Evolutionary conservation across 2,797 vertebrate species (phyloP), one percentile per base, ranked within the genome.

Genomic region (Gambusia yucatana): DNA sequence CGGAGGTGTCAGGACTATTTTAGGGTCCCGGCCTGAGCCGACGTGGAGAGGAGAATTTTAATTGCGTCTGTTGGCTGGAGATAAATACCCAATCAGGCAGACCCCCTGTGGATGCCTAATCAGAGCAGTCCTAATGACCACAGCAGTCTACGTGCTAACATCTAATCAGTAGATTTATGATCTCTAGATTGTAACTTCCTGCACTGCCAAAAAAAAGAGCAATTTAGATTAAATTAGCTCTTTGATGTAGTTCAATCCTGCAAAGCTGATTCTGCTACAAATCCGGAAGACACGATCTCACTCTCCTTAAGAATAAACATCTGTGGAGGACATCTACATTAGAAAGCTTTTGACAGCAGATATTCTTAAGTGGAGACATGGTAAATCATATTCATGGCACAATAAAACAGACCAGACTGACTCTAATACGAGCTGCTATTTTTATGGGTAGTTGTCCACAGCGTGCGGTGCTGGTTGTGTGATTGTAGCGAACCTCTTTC

Each of bases 71-170:
- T 93, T 95, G 92, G 94, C 93, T 89, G 78, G 81, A 94, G 95
- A 96, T 96, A 95, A 96, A 95, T 94, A 94, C 87, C 91, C 91
- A 95, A 95, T 95, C 92, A 92, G 65, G 73, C 80, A 41, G 89
- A 89, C 91, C 91, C 90, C 93, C 93, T 84, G 88, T 89, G 89
- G 91, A 83, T 81, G 87, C 78, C 87, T 93, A 93, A 95, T 96
- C 93, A 94, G 91, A 73, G 82, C 65, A 9, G 79, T 92, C 92
- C 92, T 94, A 95, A 95, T 94, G 94, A 93, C 91, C 91, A 87
- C 91, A 93, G 91, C 90, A 91, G 91, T 81, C 80, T 89, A 80
- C 80, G 82, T 86, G 83, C 86, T 90, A 87, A 90, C 90, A 78
- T 88, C 84, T 91, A 91, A 91, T 94, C 91, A 89, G 72, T n/a